Evolutionary conservation across 2,797 vertebrate genomes (phyloP).

Genomic region (Leuciscus waleckii): DNA sequence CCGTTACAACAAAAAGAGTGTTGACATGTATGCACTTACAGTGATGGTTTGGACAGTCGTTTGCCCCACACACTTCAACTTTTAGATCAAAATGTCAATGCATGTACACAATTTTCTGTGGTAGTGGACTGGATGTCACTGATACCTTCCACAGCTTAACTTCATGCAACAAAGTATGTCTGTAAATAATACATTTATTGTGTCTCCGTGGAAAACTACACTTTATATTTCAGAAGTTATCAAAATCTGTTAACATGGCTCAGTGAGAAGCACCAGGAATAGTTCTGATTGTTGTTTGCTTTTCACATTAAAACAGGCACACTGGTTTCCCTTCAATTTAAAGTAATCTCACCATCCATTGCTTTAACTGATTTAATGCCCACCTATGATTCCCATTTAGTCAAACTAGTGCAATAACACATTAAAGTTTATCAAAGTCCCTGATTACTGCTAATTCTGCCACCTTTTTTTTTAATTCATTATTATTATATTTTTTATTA

Average conservation of each 20-base stretch:
- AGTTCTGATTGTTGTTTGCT: constrained; percentile 22
- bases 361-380: background rate
- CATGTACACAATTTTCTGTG: background rate
- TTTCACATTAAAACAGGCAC: constrained; percentile 31
- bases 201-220: background rate
- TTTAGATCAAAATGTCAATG: background rate
- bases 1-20: background rate
- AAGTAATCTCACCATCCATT: background rate
- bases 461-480: background rate
- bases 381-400: background rate
- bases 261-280: constrained; percentile 33
- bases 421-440: background rate
- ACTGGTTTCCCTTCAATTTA: background rate
- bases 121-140: background rate
- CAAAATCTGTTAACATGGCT: background rate
- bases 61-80: background rate
- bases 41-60: background rate
- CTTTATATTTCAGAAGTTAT: background rate
- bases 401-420: background rate
- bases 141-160: background rate
- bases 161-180: background rate
- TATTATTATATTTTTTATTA: background rate
- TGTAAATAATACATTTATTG: background rate
- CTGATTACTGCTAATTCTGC: constrained; percentile 7
- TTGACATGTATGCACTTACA: background rate